Percentiles rank a stretch among this genome's conserved stretches.
Conservation (phyloP, 2,888 invertebrate genomes). For the Drosophila peninsularis region DNA sequence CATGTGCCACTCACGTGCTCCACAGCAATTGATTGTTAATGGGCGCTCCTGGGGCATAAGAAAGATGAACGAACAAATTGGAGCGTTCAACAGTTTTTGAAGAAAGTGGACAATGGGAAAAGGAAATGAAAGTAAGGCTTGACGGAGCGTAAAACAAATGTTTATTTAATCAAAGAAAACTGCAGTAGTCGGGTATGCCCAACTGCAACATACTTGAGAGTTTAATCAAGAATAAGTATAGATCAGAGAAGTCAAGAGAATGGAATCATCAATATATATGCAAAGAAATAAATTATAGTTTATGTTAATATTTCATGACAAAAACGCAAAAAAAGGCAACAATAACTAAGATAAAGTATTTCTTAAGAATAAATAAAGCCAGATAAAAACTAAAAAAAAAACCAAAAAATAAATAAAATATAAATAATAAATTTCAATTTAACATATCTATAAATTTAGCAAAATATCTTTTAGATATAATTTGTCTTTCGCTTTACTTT, state of each 20-base stretch:
- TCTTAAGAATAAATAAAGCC: too few relatives aligned
- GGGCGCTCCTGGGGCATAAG: not conserved
- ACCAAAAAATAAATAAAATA: not conserved
- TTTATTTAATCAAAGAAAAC: slow-evolving; percentile 18
- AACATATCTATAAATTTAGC: not conserved
- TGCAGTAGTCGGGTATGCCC: not conserved
- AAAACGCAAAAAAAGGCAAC: too few relatives aligned
- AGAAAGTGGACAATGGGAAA: not conserved
- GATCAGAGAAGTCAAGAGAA: too few relatives aligned
- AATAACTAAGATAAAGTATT: too few relatives aligned
- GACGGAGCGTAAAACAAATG: slow-evolving; percentile 42
- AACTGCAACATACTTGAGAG: not conserved
- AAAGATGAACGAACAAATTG: not conserved
- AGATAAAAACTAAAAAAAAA: not conserved
- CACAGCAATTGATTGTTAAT: slow-evolving; percentile 3
- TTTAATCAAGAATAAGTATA: too few relatives aligned
- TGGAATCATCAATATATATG: not conserved
- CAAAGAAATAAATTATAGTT: not conserved
- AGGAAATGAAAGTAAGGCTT: slow-evolving; percentile 4
- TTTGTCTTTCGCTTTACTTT: not conserved
- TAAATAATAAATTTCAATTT: not conserved
- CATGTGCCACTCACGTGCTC: not conserved
- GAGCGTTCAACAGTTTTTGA: slow-evolving; percentile 1
- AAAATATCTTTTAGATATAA: not conserved
- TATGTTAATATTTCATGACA: not conserved